Percentiles rank a stretch among this genome's conserved stretches.
phyloP scores from a whole-genome alignment of 2,888 invertebrate species.

The Polydrusus cervinus region DNA sequence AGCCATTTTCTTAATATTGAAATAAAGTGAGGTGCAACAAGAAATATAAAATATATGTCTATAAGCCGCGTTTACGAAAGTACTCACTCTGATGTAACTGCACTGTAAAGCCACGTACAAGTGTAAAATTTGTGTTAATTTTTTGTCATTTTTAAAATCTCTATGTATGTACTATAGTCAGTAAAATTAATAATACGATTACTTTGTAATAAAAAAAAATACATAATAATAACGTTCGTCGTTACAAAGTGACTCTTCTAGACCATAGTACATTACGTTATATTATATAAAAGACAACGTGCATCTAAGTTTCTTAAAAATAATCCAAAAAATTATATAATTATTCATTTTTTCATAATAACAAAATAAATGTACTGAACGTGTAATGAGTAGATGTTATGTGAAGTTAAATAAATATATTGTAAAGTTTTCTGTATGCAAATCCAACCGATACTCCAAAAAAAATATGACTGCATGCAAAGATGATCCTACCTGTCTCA shows the following conservation, averaged over 20 bases:
- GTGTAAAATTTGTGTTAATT: conserved; percentile 43
- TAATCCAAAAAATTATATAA: neutral
- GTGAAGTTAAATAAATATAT: too few species aligned
- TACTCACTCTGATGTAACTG: conserved; percentile 64
- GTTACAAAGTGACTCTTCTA: neutral
- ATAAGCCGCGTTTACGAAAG: conserved; percentile 31
- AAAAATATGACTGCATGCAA: conserved; percentile 12
- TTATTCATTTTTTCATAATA: neutral
- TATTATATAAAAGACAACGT: neutral
- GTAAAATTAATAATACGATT: neutral
- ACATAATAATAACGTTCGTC: too few species aligned
- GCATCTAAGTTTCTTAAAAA: neutral
- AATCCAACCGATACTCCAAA: conserved; percentile 4
- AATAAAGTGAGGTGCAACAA: neutral
- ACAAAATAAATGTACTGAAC: neutral
- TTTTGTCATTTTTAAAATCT: neutral
- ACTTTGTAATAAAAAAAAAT: neutral
- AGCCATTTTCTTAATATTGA: neutral
- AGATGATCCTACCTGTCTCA: conserved; percentile 69
- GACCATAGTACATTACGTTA: neutral
- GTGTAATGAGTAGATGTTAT: neutral
- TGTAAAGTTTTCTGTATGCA: neutral
- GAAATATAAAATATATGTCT: conserved; percentile 5
- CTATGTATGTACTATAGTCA: neutral
- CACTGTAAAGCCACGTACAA: conserved; percentile 54